Percentiles rank a stretch among this genome's conserved stretches.
Evolutionary conservation across 2,888 invertebrate genomes (phyloP).

Genomic region (Drosophila differens): DNA sequence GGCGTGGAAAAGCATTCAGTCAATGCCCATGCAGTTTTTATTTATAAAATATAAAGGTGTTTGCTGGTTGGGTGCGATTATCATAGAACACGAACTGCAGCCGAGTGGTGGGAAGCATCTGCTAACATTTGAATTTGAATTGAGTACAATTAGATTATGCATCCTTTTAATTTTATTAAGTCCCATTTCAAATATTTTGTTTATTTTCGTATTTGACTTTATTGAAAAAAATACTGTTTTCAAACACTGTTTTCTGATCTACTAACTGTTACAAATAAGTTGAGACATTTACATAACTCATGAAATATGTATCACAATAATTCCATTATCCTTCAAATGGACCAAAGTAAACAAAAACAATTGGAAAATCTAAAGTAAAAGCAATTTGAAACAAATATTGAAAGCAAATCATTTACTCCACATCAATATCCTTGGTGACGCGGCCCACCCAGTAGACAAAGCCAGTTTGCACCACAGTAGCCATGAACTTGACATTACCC

Average conservation of each 20-base stretch:
- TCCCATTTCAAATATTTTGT: background rate
- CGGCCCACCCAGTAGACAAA: conserved; percentile 90
- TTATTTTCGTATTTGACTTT: conserved; percentile 45
- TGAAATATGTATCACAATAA: conserved; percentile 68
- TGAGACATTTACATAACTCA: conserved; percentile 47
- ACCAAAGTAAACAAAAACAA: conserved; percentile 32
- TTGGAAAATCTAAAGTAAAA: conserved; percentile 31
- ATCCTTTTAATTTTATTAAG: background rate
- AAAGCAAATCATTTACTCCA: conserved; percentile 78
- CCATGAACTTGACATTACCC: conserved; percentile 89
- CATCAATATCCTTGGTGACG: conserved; percentile 88
- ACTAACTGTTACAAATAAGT: conserved; percentile 36
- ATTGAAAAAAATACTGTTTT: conserved; percentile 71
- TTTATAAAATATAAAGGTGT: conserved; percentile 71
- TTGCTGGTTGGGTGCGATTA: conserved; percentile 59
- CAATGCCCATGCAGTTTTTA: conserved; percentile 72
- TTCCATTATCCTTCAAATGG: conserved; percentile 51
- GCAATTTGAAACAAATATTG: conserved; percentile 30
- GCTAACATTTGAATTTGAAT: conserved; percentile 19
- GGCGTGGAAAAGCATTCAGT: conserved; percentile 62
- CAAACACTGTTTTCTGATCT: conserved; percentile 30
- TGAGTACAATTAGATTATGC: background rate
- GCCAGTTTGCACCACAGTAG: conserved; percentile 90
- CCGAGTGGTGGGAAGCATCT: conserved; percentile 35
- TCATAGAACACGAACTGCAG: conserved; percentile 66